These are phyloP conservation scores for Promerops cafer DNA, from an alignment of 2,113 vertebrate genomes.

Conservation along the genomic window DNA sequence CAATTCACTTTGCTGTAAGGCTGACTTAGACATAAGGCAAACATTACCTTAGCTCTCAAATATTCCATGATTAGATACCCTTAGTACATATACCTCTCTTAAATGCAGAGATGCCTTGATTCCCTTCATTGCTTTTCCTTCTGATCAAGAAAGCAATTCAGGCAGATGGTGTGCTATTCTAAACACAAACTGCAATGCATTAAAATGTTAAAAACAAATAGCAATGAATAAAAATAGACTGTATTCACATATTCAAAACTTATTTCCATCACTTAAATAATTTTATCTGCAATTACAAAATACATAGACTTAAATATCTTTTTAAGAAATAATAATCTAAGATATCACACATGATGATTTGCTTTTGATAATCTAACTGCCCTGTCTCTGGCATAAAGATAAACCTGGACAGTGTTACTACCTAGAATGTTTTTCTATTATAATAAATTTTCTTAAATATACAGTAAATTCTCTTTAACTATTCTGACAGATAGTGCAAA, in stretches of 20 bases:
- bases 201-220: slow-evolving; percentile 46
- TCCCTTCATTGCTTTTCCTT: background rate
- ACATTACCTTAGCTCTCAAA: background rate
- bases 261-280: slow-evolving; percentile 53
- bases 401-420: slow-evolving; percentile 63
- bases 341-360: slow-evolving; percentile 32
- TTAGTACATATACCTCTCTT: background rate
- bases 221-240: slow-evolving; percentile 44
- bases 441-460: slow-evolving; percentile 63
- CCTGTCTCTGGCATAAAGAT: slow-evolving; percentile 8
- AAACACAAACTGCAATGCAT: slow-evolving; percentile 4
- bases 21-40: slow-evolving; percentile 49
- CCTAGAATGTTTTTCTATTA: slow-evolving; percentile 46
- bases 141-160: slow-evolving; percentile 28
- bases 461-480: slow-evolving; percentile 67
- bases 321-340: slow-evolving; percentile 47
- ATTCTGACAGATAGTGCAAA: slow-evolving; percentile 78
- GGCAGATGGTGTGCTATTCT: slow-evolving; percentile 24
- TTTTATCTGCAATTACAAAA: slow-evolving; percentile 68
- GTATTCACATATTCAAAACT: slow-evolving; percentile 48
- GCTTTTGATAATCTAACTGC: slow-evolving; percentile 48
- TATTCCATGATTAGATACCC: background rate
- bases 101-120: slow-evolving; percentile 8
- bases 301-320: slow-evolving; percentile 65
- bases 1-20: slow-evolving; percentile 40